Percentiles rank a stretch among this genome's conserved stretches.
Evolutionary conservation across 1,140 invertebrate genomes (phyloP).

Genomic region (Leptestheria dahalacensis): DNA sequence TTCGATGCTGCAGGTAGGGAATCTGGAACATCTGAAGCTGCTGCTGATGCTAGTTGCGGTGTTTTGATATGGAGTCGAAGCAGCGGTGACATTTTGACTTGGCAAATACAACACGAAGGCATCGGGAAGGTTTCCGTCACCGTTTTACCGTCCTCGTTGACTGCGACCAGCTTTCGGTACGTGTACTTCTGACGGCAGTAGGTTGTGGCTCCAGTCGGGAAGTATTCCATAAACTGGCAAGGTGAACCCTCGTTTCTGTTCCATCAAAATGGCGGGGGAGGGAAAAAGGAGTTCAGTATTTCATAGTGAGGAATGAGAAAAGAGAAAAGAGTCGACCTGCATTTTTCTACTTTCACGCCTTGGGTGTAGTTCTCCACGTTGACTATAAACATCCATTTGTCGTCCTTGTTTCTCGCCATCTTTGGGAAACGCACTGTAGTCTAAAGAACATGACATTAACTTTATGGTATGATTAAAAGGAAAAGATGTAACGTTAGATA

Average conservation of each 20-base stretch:
- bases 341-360: constrained; percentile 37
- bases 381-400: constrained; percentile 38
- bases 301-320: not conserved
- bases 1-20: not conserved
- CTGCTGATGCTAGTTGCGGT: not conserved
- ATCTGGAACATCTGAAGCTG: not conserved
- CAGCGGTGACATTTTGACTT: constrained; percentile 21
- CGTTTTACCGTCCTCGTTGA: constrained; percentile 33
- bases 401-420: constrained; percentile 30
- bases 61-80: not conserved
- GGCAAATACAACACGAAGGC: constrained; percentile 47
- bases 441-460: too few relatives aligned
- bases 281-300: not conserved
- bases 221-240: constrained; percentile 26
- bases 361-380: constrained; percentile 38
- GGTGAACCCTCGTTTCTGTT: constrained; percentile 22
- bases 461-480: too few relatives aligned
- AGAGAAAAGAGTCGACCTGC: constrained; percentile 27
- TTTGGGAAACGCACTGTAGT: constrained; percentile 26
- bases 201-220: constrained; percentile 35
- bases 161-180: constrained; percentile 34
- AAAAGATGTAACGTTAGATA: not conserved
- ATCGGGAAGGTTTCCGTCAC: constrained; percentile 35
- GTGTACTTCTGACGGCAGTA: constrained; percentile 46
- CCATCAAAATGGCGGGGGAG: not conserved